Conservation (phyloP, 1,140 invertebrate species). For the Pseudomyrmex pallidus region DNA sequence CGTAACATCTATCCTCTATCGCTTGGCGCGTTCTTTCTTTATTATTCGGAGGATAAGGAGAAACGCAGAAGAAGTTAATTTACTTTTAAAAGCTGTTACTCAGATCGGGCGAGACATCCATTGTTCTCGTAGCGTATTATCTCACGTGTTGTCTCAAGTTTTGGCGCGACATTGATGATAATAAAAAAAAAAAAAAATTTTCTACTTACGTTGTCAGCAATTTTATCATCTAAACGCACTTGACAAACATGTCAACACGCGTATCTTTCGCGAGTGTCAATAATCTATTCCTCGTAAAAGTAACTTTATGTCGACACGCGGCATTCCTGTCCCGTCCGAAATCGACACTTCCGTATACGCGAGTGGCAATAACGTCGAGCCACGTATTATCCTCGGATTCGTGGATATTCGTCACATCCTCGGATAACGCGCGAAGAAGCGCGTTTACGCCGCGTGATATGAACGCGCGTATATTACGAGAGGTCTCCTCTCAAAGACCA, state of each 20-base stretch:
- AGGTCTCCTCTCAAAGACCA: constrained; percentile 23
- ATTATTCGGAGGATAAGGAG: neutral
- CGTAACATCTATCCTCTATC: neutral
- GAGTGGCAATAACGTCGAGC: neutral
- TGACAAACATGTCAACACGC: neutral
- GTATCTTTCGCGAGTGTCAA: neutral
- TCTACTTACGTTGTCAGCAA: too few species aligned
- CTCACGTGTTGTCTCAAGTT: too few species aligned
- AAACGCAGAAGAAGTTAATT: neutral
- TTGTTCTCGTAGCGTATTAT: too few species aligned
- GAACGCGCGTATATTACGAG: neutral
- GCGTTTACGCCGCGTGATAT: neutral
- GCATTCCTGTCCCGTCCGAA: neutral
- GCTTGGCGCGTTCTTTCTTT: neutral
- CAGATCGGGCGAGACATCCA: too few species aligned
- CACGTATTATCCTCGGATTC: constrained; percentile 34
- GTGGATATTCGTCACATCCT: constrained; percentile 36
- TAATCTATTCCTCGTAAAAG: constrained; percentile 1
- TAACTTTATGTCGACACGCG: neutral
- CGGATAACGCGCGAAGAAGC: constrained; percentile 8
- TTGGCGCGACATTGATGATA: too few species aligned
- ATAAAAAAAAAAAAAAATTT: too few species aligned
- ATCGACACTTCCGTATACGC: constrained; percentile 15
- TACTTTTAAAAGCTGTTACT: too few species aligned
- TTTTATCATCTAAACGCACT: neutral